These are phyloP conservation scores for Cassiopea andromeda DNA, from an alignment of 30 jellyfish, hydroid and myxozoan genomes.

Conservation along the genomic window DNA sequence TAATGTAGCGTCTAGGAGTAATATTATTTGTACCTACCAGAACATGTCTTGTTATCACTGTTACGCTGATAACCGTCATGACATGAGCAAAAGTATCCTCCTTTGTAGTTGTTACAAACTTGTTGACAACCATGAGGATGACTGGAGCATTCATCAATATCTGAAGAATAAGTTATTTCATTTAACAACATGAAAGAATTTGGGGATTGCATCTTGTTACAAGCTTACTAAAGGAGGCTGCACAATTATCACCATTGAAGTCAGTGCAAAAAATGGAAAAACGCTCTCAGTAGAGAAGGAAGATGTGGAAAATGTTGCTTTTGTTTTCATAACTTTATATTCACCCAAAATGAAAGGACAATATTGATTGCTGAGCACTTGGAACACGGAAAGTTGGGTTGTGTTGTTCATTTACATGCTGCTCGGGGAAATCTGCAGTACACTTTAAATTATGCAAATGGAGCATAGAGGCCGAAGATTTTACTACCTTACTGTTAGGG, in stretches of 20 bases:
- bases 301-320: too few species aligned
- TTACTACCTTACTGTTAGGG: too few species aligned
- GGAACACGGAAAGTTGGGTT: too few species aligned
- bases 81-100: conserved; percentile 65
- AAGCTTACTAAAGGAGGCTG: background rate
- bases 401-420: too few species aligned
- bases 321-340: too few species aligned
- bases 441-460: too few species aligned
- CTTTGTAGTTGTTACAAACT: conserved; percentile 56
- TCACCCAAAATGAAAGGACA: too few species aligned
- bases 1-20: background rate
- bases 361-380: too few species aligned
- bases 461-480: too few species aligned
- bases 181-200: background rate
- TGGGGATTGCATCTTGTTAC: background rate
- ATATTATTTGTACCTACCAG: conserved; percentile 9
- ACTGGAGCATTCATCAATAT: conserved; percentile 29
- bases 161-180: conserved; percentile 4
- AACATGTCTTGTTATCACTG: conserved; percentile 57
- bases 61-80: conserved; percentile 42
- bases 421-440: too few species aligned
- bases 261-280: too few species aligned
- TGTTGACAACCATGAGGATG: conserved; percentile 58
- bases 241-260: background rate
- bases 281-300: too few species aligned